Evolutionary conservation across 2,797 vertebrate species (phyloP).

Genomic region (Neosalanx taihuensis): DNA sequence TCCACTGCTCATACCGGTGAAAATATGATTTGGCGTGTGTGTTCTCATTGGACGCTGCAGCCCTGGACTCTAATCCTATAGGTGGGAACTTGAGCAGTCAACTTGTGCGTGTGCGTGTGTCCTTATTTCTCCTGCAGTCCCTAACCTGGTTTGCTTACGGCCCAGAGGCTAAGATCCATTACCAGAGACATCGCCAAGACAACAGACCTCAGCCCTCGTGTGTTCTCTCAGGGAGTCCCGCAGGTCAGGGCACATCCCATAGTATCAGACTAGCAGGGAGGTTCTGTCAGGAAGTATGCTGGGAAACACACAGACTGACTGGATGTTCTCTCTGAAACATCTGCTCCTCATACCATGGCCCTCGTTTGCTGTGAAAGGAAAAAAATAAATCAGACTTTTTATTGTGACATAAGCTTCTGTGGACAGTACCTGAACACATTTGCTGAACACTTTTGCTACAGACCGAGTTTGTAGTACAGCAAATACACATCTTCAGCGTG

Average conservation of each 20-base stretch:
- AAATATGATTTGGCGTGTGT: constrained; percentile 11
- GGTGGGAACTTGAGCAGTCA: background rate
- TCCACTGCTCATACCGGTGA: constrained; percentile 23
- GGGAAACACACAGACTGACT: constrained; percentile 13
- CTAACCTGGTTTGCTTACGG: background rate
- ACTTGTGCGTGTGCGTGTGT: background rate
- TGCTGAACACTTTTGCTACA: too few relatives aligned
- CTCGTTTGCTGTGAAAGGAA: background rate
- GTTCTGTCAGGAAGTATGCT: constrained; percentile 26
- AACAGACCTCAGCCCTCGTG: constrained; percentile 16
- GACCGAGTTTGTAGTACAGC: background rate
- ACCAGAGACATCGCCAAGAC: too few relatives aligned
- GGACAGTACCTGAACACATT: too few relatives aligned
- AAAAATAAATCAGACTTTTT: background rate
- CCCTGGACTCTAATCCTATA: background rate
- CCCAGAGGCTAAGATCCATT: background rate
- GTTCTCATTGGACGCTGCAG: constrained; percentile 23
- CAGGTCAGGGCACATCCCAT: constrained; percentile 42
- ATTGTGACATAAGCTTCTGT: background rate
- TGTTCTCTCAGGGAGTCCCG: constrained; percentile 30
- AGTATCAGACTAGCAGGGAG: constrained; percentile 20
- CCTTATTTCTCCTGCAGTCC: background rate
- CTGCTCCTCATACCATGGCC: constrained; percentile 21
- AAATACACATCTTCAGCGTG: too few relatives aligned
- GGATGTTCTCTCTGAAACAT: constrained; percentile 20